Evolutionary conservation across 1,140 invertebrate species (phyloP).

Genomic region (Drosophila sulfurigaster): DNA sequence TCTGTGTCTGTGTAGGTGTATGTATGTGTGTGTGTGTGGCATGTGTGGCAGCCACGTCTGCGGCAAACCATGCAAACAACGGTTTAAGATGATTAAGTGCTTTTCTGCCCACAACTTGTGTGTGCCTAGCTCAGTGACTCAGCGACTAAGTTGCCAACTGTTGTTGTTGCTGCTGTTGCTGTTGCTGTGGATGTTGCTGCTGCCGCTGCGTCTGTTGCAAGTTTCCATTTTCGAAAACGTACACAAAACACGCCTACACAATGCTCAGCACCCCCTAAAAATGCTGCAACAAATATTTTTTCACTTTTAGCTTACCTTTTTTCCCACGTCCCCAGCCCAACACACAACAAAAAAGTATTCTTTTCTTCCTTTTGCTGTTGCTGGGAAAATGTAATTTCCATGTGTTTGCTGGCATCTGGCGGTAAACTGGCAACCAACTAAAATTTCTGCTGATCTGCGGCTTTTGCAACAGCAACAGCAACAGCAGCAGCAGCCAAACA

Average conservation of each 20-base stretch:
- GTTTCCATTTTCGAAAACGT: constrained; percentile 79
- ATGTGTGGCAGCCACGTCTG: constrained; percentile 68
- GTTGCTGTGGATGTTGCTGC: neutral
- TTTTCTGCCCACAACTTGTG: constrained; percentile 42
- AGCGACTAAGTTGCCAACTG: constrained; percentile 37
- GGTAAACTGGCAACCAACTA: constrained; percentile 38
- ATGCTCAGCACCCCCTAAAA: constrained; percentile 48
- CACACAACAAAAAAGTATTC: constrained; percentile 16
- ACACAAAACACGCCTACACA: constrained; percentile 57
- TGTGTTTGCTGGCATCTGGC: constrained; percentile 23
- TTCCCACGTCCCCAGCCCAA: neutral
- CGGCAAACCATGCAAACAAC: constrained; percentile 77
- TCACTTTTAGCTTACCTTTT: constrained; percentile 45
- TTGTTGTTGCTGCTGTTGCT: constrained; percentile 1
- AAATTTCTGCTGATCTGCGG: constrained; percentile 68
- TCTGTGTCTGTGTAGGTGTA: constrained; percentile 15
- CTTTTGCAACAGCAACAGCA: constrained; percentile 41
- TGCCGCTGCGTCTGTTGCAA: constrained; percentile 34
- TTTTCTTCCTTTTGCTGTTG: constrained; percentile 31
- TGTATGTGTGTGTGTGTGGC: constrained; percentile 14
- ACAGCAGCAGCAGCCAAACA: neutral
- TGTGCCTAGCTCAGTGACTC: constrained; percentile 49
- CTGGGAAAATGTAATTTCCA: constrained; percentile 73
- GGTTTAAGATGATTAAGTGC: constrained; percentile 41
- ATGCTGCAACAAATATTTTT: constrained; percentile 62